Base-by-base conservation (phyloP, 2,888 invertebrate genomes). In the Eueremaeus valkanovi region DNA sequence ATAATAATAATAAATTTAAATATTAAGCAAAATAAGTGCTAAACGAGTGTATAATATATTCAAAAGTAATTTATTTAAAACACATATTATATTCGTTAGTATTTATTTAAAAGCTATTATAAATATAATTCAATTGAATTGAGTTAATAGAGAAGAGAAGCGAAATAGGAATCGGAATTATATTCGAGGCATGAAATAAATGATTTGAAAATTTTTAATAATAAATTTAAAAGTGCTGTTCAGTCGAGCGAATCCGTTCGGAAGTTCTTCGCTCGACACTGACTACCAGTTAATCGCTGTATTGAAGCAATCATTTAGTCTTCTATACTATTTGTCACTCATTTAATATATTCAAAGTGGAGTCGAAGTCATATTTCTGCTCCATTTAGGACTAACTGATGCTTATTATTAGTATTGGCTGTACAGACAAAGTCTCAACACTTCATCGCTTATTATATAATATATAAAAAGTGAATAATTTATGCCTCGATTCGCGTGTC, bases 401-500 rank as follows among this genome's bases (percentile, higher is more conserved):
- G 24, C 18, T 11, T 45, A 55, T 55, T 16, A 55, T 55, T 55
- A 55, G 9, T 27, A 55, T 55, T 27, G 8, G 24, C 55, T 55
- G 18, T 24, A 11, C 27, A 27, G 11, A 55, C n/a, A 55, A 55
- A 18, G 33, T 63, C 63, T 63, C 45, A 63, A 63, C 63, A 63
- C 63, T 33, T 33, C 63, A 63, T 63, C 63, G 63, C 63, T 63
- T 63, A 63, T 63, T 31, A 63, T 8, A 63, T 31, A 63, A 63
- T 33, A 36, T 31, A 27, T 2, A 6, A 18, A 63, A 63, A 63
- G 63, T 31, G 33, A 63, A 63, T 27, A 27, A 24, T 55, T 55
- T 11, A 55, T 8, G n/a, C 51, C n/a, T 51, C 55, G 11, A 55
- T 6, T 55, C 55, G 55, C 27, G 55, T 51, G 51, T 11, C 55